phyloP scores from a whole-genome alignment of 2,888 invertebrate species.

The Glaucopsyche alexis region DNA sequence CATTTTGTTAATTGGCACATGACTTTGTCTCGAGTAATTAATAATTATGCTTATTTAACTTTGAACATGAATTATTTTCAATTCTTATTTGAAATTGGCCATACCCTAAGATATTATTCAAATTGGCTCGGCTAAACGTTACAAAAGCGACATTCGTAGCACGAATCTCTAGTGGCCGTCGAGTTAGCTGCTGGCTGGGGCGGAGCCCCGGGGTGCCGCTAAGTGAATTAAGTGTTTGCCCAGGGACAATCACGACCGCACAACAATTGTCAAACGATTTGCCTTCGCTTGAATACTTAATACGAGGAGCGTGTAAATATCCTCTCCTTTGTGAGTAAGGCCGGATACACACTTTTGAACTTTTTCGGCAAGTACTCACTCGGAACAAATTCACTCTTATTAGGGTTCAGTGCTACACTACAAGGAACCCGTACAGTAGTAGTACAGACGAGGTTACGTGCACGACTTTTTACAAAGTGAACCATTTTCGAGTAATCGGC shows the following conservation, averaged over 20 bases:
- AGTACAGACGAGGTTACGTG: no score
- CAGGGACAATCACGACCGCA: slow-evolving; percentile 3
- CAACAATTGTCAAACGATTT: slow-evolving; percentile 22
- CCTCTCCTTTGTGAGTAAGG: not conserved
- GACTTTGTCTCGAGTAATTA: not conserved
- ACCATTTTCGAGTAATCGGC: no score
- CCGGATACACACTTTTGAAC: not conserved
- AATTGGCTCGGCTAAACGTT: slow-evolving; percentile 1
- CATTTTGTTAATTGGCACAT: not conserved
- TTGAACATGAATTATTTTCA: not conserved
- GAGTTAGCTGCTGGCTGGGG: not conserved
- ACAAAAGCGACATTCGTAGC: not conserved
- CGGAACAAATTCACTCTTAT: not conserved
- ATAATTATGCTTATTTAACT: not conserved
- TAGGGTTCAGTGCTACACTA: no score
- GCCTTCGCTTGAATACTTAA: slow-evolving; percentile 17
- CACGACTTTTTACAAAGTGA: no score
- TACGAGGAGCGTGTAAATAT: not conserved
- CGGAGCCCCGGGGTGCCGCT: slow-evolving; percentile 19
- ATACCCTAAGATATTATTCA: slow-evolving; percentile 6
- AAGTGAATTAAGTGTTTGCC: slow-evolving; percentile 25
- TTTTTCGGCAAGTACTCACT: not conserved
- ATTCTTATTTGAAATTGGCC: not conserved
- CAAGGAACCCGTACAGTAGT: no score
- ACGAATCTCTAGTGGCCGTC: not conserved